Evolutionary conservation across 2,113 vertebrate genomes (phyloP), one percentile per base, ranked within the genome.

Genomic region (Perognathus longimembris): DNA sequence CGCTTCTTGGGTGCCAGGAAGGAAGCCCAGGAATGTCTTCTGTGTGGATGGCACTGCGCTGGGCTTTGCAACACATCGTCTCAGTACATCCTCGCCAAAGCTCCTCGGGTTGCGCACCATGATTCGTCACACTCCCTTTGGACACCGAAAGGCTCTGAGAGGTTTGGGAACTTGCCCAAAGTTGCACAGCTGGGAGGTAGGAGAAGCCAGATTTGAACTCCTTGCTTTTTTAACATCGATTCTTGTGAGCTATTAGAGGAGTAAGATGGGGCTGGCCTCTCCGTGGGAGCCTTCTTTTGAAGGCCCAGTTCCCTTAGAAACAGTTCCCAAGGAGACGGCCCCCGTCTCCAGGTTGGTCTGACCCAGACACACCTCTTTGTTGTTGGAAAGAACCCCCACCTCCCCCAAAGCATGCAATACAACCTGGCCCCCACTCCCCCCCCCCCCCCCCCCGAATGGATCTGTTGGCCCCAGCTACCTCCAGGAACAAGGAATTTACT

Each of bases 131-230:
- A 54, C 50, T 22, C 34, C 15, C 81, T 88, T 89, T 81, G 69
- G 79, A 87, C 74, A 92, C 17, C 32, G 66, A 75, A n/a, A 76
- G 71, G 67, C 73, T 61, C 96, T 85, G 80, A 92, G 89, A 95
- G 73, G 88, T 75, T 80, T 30, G 5, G 57, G 61, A 93, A 76
- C 67, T 90, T 1, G 1, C 75, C 76, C 28, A 32, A 38, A 76
- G 85, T 38, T 83, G 50, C 63, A 93, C 57, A 90, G 76, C 77
- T 81, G 14, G 73, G 64, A 88, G 89, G 57, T 7, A 15, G 40
- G 45, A 11, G 40, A 69, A 26, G 20, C 0, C 1, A 71, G 30
- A 71, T 70, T 74, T 11, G 73, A 94, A 91, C 30, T 18, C 61
- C 61, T 11, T 71, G 67, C 86, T 95, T 95, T 89, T 76, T 45